phyloP scores from a whole-genome alignment of 2,797 vertebrate species.

The Glyptemys insculpta region DNA sequence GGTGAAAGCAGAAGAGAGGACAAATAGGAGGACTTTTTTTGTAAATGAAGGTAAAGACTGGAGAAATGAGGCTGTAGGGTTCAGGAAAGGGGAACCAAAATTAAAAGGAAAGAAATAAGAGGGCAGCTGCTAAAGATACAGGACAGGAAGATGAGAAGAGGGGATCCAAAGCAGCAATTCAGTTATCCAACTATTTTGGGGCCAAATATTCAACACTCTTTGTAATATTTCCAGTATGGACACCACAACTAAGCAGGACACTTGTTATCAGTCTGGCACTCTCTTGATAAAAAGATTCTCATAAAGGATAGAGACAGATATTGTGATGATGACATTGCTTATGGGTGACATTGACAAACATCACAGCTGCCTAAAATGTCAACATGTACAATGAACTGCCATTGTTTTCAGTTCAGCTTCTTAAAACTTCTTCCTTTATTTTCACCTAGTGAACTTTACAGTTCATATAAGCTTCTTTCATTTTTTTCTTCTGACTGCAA shows the following conservation, averaged over 20 bases:
- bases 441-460: neutral
- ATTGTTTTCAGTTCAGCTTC: neutral
- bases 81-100: neutral
- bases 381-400: rapidly evolving
- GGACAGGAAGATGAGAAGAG: neutral
- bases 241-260: neutral
- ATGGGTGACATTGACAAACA: neutral
- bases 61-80: neutral
- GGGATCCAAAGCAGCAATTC: too few species aligned
- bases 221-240: neutral
- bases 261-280: neutral
- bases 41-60: neutral
- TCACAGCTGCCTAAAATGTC: neutral
- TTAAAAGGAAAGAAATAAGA: neutral
- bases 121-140: neutral
- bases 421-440: neutral
- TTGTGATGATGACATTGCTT: neutral
- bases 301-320: rapidly evolving
- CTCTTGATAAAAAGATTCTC: neutral
- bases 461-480: neutral
- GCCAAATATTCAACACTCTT: neutral
- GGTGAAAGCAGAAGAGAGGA: neutral
- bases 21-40: neutral
- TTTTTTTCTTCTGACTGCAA: neutral
- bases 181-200: too few species aligned